Base-by-base conservation (phyloP, 2,113 vertebrate species). In the Gambusia affinis region DNA sequence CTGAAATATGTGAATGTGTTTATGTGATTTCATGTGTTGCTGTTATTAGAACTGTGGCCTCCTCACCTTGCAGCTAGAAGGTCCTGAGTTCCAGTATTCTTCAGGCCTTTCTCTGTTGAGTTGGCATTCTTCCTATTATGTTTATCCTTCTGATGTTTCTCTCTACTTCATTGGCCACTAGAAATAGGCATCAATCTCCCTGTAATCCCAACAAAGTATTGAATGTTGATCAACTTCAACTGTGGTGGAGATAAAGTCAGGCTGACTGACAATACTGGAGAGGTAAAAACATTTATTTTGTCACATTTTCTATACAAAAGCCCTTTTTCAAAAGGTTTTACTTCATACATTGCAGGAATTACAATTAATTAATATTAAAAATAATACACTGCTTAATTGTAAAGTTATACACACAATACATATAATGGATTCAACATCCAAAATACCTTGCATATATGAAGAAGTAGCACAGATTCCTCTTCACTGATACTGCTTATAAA, bases 391-490 rank as follows among this genome's bases (percentile, higher is more conserved):
- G 95, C 92, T 96, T 97, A 97, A 94, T 95, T 96, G 95, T 67
- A 68, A 62, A 69, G 79, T 81, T 82, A 82, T 82, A 87, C 79
- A 87, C 78, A 86, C 84, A 87, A 69, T 90, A 85, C 90, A 86
- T 89, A 83, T 88, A 87, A 88, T 96, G 96, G 95, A 95, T 95
- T 96, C 94, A 88, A 95, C 95, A 95, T 96, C 95, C 96, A 95
- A 96, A 96, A 96, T 96, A 97, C 94, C 96, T 96, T 97, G 96
- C 94, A 96, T 98, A 98, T 94, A 97, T 91, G 90, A 95, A 96
- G 90, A 95, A 96, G 94, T 95, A 97, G 95, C 93, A 95, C 94
- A 94, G 89, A 85, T 94, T 94, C 95, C 88, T 78, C 91, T 93
- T 92, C 79, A 80, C 86, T 86, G 91, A 93, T 88, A 88, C 90